These are phyloP conservation scores for Eilema caniola DNA, from an alignment of 2,888 invertebrate genomes.

Conservation along the genomic window DNA sequence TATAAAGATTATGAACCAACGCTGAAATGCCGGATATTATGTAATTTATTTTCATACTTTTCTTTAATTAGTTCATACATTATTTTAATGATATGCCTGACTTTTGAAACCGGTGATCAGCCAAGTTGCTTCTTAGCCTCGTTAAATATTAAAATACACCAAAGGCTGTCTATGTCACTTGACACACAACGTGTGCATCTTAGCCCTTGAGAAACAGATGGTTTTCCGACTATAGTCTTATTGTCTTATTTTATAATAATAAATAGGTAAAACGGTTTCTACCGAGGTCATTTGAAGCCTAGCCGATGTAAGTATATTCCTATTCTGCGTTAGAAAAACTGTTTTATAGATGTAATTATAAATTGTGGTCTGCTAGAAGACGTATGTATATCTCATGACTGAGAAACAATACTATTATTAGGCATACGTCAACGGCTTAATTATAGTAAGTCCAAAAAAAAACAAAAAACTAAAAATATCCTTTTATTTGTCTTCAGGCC, in stretches of 20 bases:
- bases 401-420: too few relatives aligned
- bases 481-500: conserved; percentile 76
- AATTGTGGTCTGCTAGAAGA: neutral
- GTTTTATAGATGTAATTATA: neutral
- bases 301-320: neutral
- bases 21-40: neutral
- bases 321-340: neutral
- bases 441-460: too few relatives aligned
- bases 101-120: neutral
- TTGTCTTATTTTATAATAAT: neutral
- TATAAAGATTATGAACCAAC: neutral
- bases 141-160: neutral
- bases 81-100: neutral
- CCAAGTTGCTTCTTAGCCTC: neutral
- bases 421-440: too few relatives aligned
- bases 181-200: neutral
- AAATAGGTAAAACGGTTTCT: conserved; percentile 11
- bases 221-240: neutral
- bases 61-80: neutral
- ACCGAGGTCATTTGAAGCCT: neutral
- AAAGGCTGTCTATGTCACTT: neutral
- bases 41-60: neutral
- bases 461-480: neutral
- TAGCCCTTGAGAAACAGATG: neutral
- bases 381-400: too few relatives aligned